Conservation (phyloP, 2,888 invertebrate genomes). For the Tinea semifulvella region DNA sequence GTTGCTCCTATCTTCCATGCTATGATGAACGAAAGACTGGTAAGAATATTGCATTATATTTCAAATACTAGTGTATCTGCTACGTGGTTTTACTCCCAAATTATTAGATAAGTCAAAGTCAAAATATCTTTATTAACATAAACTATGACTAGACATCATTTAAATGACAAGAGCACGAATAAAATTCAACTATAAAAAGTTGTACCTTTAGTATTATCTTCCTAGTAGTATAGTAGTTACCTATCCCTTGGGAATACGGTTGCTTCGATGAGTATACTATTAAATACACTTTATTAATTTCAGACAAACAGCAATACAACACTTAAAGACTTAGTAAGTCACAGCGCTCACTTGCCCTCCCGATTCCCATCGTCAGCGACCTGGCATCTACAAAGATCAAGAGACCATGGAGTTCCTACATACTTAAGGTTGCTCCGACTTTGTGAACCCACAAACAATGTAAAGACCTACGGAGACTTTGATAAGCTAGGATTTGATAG, state of each 20-base stretch:
- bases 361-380: conserved; percentile 59
- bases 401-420: conserved; percentile 84
- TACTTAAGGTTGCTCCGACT: conserved; percentile 75
- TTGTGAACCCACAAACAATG: conserved; percentile 65
- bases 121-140: too few relatives aligned
- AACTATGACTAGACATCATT: too few relatives aligned
- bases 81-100: too few relatives aligned
- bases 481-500: conserved; percentile 62
- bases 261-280: too few relatives aligned
- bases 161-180: too few relatives aligned
- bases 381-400: conserved; percentile 60
- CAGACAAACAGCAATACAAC: conserved; percentile 43
- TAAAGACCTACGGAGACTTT: conserved; percentile 68
- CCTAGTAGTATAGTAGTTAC: too few relatives aligned
- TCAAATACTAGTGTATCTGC: too few relatives aligned
- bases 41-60: conserved; percentile 29
- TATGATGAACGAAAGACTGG: conserved; percentile 76
- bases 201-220: too few relatives aligned
- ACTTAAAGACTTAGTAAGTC: conserved; percentile 69
- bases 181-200: too few relatives aligned
- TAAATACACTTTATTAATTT: conserved; percentile 19
- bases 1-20: conserved; percentile 79
- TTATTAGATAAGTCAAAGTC: conserved; percentile 6
- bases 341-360: conserved; percentile 71
- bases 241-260: too few relatives aligned